Evolutionary conservation across 64 coral and sea anemone species (phyloP).

Genomic region (Hydrozoanthus tunicans): DNA sequence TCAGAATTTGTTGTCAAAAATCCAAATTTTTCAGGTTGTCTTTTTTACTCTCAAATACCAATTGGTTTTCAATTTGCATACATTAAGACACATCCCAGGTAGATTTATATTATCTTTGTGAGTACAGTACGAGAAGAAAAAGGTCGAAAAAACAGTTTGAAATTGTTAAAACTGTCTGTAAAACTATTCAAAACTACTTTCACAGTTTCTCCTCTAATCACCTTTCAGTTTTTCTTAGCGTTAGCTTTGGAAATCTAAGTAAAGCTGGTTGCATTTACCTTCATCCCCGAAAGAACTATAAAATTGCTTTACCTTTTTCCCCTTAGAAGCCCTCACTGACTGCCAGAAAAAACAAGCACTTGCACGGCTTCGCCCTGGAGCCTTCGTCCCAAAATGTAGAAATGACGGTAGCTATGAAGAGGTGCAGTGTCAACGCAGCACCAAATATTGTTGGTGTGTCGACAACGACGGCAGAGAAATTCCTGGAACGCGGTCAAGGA

Average conservation of each 20-base stretch:
- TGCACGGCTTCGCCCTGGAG: slow-evolving; percentile 1
- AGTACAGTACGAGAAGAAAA: no score
- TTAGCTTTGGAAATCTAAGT: no score
- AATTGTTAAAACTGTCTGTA: no score
- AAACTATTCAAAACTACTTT: no score
- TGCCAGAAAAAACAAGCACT: slow-evolving; percentile 4
- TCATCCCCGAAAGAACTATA: background rate
- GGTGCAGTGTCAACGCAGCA: slow-evolving; percentile 64
- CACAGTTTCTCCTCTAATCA: no score
- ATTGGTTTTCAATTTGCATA: no score
- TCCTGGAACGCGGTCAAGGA: slow-evolving; percentile 59
- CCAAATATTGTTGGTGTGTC: slow-evolving; percentile 80
- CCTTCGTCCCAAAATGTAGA: slow-evolving; percentile 60
- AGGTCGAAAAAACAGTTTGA: no score
- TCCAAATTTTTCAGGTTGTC: background rate
- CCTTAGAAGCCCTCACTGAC: background rate
- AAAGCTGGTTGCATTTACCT: no score
- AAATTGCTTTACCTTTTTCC: background rate
- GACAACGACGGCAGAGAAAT: slow-evolving; percentile 61
- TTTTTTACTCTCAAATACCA: background rate
- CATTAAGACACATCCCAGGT: no score
- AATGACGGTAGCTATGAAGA: slow-evolving; percentile 78
- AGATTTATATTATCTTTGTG: no score
- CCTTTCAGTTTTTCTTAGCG: no score
- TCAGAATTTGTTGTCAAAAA: background rate